phyloP scores from a whole-genome alignment of 2,113 vertebrate species.

The Oxygymnocypris stewartii region DNA sequence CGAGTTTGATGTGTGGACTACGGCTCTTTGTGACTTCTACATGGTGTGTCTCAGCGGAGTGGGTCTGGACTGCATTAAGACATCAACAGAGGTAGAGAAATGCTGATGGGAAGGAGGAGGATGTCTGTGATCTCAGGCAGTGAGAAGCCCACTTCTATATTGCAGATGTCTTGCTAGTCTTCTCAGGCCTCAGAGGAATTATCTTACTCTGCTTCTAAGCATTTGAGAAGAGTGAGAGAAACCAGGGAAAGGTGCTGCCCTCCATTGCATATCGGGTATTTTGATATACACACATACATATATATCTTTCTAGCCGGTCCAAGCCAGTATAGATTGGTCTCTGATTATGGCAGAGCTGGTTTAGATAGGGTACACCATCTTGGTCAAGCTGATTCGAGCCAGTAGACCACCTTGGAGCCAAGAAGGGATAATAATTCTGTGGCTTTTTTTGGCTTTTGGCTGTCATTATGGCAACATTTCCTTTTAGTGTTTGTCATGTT shows the following conservation, averaged over 20 bases:
- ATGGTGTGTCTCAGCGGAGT: constrained; percentile 31
- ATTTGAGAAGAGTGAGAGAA: background rate
- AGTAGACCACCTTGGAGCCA: background rate
- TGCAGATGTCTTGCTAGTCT: constrained; percentile 25
- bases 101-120: constrained; percentile 17
- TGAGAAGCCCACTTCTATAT: constrained; percentile 6
- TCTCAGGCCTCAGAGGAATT: background rate
- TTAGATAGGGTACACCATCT: background rate
- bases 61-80: constrained; percentile 50
- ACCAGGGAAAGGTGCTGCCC: constrained; percentile 7
- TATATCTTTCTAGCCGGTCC: background rate
- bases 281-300: background rate
- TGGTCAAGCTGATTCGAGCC: background rate
- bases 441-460: background rate
- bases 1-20: constrained; percentile 39
- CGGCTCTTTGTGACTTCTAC: constrained; percentile 46
- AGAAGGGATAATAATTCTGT: background rate
- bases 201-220: background rate
- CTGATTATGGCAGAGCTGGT: background rate
- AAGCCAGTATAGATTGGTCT: background rate
- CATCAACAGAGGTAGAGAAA: constrained; percentile 40
- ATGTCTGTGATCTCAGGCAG: constrained; percentile 26
- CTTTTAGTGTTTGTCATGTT: constrained; percentile 6
- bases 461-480: background rate
- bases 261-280: background rate